These are phyloP conservation scores for Enteromius radiatus DNA, from an alignment of 2,797 vertebrate genomes.

Conservation along the genomic window DNA sequence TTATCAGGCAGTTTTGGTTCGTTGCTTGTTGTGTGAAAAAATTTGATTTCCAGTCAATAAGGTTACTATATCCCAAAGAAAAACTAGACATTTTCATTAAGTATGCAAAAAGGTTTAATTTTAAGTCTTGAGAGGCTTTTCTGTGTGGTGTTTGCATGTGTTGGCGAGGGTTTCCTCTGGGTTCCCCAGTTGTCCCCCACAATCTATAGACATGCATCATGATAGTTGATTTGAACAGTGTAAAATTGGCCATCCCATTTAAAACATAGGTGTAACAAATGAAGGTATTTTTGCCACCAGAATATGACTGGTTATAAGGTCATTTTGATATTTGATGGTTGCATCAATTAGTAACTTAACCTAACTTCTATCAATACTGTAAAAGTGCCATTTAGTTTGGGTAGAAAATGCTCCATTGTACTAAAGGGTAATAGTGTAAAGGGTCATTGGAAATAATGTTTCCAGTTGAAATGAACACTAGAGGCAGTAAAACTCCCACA, in stretches of 20 bases:
- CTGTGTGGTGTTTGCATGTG: constrained; percentile 1
- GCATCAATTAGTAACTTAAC: background rate
- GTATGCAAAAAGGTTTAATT: background rate
- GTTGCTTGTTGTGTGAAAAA: background rate
- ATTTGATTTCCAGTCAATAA: background rate
- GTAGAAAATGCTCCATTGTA: background rate
- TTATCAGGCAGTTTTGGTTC: background rate
- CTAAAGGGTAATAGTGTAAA: background rate
- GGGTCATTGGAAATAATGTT: no score
- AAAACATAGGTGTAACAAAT: background rate
- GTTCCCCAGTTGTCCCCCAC: background rate
- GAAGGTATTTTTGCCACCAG: background rate
- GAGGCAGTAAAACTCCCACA: no score
- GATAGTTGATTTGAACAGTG: background rate
- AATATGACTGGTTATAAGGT: background rate
- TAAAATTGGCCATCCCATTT: background rate
- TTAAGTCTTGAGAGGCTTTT: background rate
- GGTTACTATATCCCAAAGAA: background rate
- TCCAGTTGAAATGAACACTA: no score
- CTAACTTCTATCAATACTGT: background rate
- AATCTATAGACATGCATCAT: background rate
- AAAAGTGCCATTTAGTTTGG: background rate
- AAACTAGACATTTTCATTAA: background rate
- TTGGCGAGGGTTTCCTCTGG: background rate
- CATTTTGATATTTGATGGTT: background rate